phyloP scores from a whole-genome alignment of 2,888 invertebrate species.

The Gastracanthus pulcherrimus region DNA sequence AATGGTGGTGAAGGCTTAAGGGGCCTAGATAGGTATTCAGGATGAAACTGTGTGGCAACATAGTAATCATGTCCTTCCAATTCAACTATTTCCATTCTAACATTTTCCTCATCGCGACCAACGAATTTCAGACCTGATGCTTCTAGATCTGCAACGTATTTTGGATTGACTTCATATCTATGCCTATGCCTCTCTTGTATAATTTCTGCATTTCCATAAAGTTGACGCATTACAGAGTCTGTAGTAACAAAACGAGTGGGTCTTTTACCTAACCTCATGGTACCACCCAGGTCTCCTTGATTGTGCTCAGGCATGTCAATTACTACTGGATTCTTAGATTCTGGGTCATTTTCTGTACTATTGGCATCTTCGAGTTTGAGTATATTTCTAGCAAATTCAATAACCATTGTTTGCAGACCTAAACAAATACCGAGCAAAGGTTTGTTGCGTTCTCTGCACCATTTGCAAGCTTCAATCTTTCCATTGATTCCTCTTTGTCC shows the following conservation, averaged over 20 bases:
- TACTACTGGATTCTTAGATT: constrained; percentile 88
- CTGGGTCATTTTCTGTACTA: constrained; percentile 90
- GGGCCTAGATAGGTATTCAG: constrained; percentile 96
- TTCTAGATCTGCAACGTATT: constrained; percentile 88
- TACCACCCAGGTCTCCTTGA: constrained; percentile 95
- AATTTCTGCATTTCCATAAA: constrained; percentile 87
- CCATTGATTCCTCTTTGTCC: constrained; percentile 97
- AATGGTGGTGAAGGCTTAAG: constrained; percentile 96
- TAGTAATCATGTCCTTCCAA: constrained; percentile 94
- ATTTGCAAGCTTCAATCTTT: constrained; percentile 94
- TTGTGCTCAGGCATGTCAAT: constrained; percentile 99
- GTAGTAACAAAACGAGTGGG: constrained; percentile 87
- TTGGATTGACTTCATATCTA: constrained; percentile 97
- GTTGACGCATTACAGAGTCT: constrained; percentile 81
- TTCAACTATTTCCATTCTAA: constrained; percentile 96
- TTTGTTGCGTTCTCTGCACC: constrained; percentile 93
- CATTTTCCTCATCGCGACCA: constrained; percentile 87
- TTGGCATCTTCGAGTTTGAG: constrained; percentile 88
- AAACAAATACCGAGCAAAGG: constrained; percentile 98
- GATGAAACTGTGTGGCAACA: constrained; percentile 98
- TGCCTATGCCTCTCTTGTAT: constrained; percentile 98
- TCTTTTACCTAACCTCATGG: constrained; percentile 98
- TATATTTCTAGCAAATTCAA: constrained; percentile 95
- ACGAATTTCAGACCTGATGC: constrained; percentile 93
- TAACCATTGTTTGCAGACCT: constrained; percentile 97